Evolutionary conservation across 2,797 vertebrate species (phyloP), one percentile per base, ranked within the genome.

Genomic region (Bufotes viridis): DNA sequence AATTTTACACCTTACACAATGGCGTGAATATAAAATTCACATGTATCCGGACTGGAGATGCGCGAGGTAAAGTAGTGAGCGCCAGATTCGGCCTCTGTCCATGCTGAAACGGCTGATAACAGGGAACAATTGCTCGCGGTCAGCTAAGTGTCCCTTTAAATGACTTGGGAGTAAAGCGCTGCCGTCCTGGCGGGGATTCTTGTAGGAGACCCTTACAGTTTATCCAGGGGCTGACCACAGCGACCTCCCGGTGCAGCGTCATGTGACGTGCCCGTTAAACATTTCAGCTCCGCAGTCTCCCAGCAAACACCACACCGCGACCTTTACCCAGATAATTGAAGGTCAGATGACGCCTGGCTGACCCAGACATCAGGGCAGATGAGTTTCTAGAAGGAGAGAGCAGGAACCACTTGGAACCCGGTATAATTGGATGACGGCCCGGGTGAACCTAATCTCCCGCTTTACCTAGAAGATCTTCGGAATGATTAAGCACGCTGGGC

Each of bases 391-490:
- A 81, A 78, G 60, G 34, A 24, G 78, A 75, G 57, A 34, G 18
- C 18, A 34, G 20, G 51, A 75, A n/a, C 17, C 26, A 76, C 69
- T 89, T 58, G 84, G 60, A 60, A 42, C 61, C 78, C 26, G 24
- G 51, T 69, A n/a, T 89, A 89, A 89, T 86, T 89, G 88, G 88
- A 86, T 82, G 79, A 53, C 84, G 82, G 58, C 84, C 84, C 82
- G 70, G 88, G 61, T 82, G 88, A 86, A 69, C 42, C 70, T 89
- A 78, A 89, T 86, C 82, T 78, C 26, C 14, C 26, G 51, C 65
- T 74, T 88, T 89, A 86, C 55, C 14, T 29, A 51, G 58, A 78
- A 74, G 49, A 80, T 65, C 67, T 88, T 65, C 75, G 83, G 34
- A 88, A 85, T 84, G 87, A 88, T 75, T 72, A 74, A 49, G 17